Base-by-base conservation (phyloP, 1,140 invertebrate genomes). In the Pteromalus puparum region DNA sequence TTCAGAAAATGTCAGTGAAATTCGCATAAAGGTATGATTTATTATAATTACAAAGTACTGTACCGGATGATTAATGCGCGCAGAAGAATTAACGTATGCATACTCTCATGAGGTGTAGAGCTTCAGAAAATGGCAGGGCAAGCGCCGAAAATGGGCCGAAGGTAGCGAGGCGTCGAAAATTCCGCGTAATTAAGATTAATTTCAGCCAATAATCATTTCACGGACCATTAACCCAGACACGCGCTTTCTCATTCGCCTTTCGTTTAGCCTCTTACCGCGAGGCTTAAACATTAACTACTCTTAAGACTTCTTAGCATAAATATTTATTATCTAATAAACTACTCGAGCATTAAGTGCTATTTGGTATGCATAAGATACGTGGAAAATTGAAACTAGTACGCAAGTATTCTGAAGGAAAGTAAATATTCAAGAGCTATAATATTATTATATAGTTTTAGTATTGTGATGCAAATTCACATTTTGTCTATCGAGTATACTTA, bases 121-220 rank as follows among this genome's bases (percentile, higher is more conserved):
- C 73, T 28, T 26, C 67, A 12, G 72, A 15, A 61, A 70, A 21
- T 74, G 48, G 79, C 83, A 87, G 88, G 85, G 87, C 87, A 74
- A 86, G 85, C 87, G 74, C 78, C 30, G 72, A 83, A 76, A 82
- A 81, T 72, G 75, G 48, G 24, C 61, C 24, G 67, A 18, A 85
- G 28, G 46, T 81, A 61, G 61, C 78, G 48, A 38, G 30, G 72
- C 48, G 68, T 53, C 38, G 68, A 81, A 81, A 81, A 81, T 81
- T 73, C 46, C 42, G 21, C 73, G 13, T 78, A 76, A 80, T 83
- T 65, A 73, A 86, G 85, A 87, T 86, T 86, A 86, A 87, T 87
- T 86, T 18, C 24, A 28, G 2, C 18, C 78, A 70, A 77, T 80
- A 70, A 86, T 82, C 78, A 28, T 82, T 86, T 87, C 61, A 81